A percentile compares a stretch with the other conserved stretches of the same genome.
phyloP scores from a whole-genome alignment of 2,888 invertebrate genomes.

The Andrena dorsata region DNA sequence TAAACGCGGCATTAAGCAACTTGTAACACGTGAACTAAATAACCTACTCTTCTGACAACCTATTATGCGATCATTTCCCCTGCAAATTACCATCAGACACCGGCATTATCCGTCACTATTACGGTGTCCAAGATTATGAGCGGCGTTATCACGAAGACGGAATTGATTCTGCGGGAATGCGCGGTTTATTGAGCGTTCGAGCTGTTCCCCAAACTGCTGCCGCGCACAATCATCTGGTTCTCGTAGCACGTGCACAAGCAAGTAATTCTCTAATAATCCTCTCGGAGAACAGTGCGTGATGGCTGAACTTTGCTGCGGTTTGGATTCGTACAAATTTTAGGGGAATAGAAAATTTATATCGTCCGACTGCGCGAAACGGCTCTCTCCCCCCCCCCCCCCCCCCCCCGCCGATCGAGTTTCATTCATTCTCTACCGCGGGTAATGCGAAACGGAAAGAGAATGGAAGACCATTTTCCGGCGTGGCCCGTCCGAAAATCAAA shows the following conservation, averaged over 20 bases:
- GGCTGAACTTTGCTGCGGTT: not conserved
- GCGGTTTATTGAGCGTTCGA: conserved; percentile 36
- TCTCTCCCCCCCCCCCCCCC: no score
- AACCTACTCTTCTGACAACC: conserved; percentile 39
- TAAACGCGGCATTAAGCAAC: no score
- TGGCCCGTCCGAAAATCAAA: conserved; percentile 45
- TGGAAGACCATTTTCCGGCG: conserved; percentile 50
- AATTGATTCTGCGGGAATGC: conserved; percentile 65
- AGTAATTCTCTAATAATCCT: conserved; percentile 1
- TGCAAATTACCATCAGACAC: conserved; percentile 60
- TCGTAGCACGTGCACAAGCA: not conserved
- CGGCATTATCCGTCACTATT: conserved; percentile 62
- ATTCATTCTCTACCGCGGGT: conserved; percentile 22
- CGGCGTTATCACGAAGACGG: conserved; percentile 58
- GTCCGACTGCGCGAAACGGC: not conserved
- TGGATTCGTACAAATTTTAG: conserved; percentile 7
- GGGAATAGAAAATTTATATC: conserved; percentile 5
- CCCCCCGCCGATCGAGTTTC: conserved; percentile 1
- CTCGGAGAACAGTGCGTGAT: not conserved
- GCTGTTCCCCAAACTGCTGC: conserved; percentile 36
- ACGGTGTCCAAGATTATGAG: conserved; percentile 51
- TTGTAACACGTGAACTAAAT: conserved; percentile 43
- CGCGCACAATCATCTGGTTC: conserved; percentile 17
- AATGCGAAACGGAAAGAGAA: conserved; percentile 50
- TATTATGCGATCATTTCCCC: conserved; percentile 65